These are phyloP conservation scores for Labeo rohita DNA, from an alignment of 2,113 vertebrate species.

Conservation along the genomic window DNA sequence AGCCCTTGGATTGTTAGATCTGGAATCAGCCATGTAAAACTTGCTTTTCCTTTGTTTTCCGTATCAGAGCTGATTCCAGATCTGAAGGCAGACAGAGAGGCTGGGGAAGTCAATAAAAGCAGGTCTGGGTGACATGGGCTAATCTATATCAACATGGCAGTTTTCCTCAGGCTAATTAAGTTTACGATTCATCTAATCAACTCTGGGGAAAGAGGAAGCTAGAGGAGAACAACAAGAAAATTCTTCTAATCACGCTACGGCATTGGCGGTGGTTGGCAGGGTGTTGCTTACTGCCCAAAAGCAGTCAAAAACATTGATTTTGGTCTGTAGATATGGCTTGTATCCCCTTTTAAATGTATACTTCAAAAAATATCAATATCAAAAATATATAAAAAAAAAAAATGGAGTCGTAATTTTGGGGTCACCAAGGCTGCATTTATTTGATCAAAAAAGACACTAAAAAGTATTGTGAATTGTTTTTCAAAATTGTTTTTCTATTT, in stretches of 20 bases:
- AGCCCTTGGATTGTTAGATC: not conserved
- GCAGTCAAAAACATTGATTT: not conserved
- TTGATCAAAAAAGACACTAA: not conserved
- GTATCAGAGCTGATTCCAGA: constrained; percentile 32
- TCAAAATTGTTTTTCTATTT: not conserved
- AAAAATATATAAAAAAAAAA: too few relatives aligned
- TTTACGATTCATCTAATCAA: constrained; percentile 37
- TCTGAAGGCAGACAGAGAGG: constrained; percentile 27
- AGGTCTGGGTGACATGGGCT: constrained; percentile 14
- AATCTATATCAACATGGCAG: constrained; percentile 50
- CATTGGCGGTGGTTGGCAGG: not conserved
- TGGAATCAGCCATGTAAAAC: constrained; percentile 37
- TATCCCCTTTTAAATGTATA: not conserved
- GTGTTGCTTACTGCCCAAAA: not conserved
- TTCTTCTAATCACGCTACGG: not conserved
- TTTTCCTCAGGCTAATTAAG: constrained; percentile 50
- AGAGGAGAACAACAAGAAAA: not conserved
- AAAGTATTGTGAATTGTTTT: not conserved
- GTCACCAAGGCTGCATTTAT: not conserved
- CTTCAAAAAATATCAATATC: not conserved
- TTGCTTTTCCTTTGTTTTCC: constrained; percentile 2
- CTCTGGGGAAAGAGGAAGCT: not conserved
- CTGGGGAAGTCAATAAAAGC: constrained; percentile 47
- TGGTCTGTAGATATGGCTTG: not conserved
- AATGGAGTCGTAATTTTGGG: not conserved